These are phyloP conservation scores for Anastatus disparis DNA, from an alignment of 1,140 invertebrate genomes.

Conservation along the genomic window DNA sequence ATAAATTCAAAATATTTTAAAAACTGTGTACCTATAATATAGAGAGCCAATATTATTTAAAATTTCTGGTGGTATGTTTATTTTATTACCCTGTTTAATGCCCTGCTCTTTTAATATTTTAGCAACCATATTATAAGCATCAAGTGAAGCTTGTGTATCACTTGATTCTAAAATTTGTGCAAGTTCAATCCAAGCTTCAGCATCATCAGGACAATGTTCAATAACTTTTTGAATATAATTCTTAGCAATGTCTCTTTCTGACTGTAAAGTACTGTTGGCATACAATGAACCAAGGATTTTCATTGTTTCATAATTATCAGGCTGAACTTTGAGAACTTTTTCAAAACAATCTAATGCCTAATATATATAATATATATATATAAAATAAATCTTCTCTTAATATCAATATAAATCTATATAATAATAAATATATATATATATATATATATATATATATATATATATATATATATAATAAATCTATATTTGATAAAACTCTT, in stretches of 20 bases:
- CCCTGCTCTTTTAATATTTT: slow-evolving; percentile 93
- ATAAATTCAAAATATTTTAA: too few relatives aligned
- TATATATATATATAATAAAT: too few relatives aligned
- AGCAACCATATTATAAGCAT: slow-evolving; percentile 93
- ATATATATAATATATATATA: too few relatives aligned
- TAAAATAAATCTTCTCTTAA: too few relatives aligned
- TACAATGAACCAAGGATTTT: slow-evolving; percentile 98
- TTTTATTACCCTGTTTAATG: too few relatives aligned
- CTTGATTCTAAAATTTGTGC: slow-evolving; percentile 97
- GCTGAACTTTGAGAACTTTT: slow-evolving; percentile 96
- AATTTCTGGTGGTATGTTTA: slow-evolving; percentile 97
- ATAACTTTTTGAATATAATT: slow-evolving; percentile 92
- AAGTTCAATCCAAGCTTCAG: slow-evolving; percentile 98
- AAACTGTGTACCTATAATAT: slow-evolving; percentile 80
- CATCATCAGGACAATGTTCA: slow-evolving; percentile 97
- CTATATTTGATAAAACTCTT: slow-evolving; percentile 58
- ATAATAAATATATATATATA: too few relatives aligned
- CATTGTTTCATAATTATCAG: slow-evolving; percentile 99
- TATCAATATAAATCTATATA: too few relatives aligned
- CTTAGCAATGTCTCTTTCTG: slow-evolving; percentile 92
- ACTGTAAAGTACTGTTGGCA: slow-evolving; percentile 88
- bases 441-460: too few relatives aligned
- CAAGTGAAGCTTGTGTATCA: slow-evolving; percentile 86
- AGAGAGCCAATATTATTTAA: slow-evolving; percentile 98
- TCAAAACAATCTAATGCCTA: slow-evolving; percentile 98